Percentiles rank a stretch among this genome's conserved stretches.
phyloP scores from a whole-genome alignment of 2,888 invertebrate species.

The Anagyrus pseudococci region DNA sequence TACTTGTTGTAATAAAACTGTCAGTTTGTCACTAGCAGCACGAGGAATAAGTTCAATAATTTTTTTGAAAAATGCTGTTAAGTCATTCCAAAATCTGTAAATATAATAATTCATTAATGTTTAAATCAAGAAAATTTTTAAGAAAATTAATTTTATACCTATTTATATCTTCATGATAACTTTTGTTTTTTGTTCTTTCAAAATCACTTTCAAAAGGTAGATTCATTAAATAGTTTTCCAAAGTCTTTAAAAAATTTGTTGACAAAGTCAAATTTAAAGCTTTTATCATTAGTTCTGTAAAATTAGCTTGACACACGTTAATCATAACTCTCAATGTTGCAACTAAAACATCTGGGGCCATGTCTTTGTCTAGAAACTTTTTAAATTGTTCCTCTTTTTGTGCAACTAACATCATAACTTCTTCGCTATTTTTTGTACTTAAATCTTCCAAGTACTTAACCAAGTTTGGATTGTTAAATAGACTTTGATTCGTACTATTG shows the following conservation, averaged over 20 bases:
- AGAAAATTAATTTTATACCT: neutral
- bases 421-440: neutral
- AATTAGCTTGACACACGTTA: slow-evolving; percentile 11
- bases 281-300: neutral
- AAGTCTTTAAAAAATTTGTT: neutral
- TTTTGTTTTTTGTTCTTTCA: slow-evolving; percentile 5
- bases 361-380: neutral
- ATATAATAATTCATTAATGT: neutral
- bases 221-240: neutral
- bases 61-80: slow-evolving; percentile 13
- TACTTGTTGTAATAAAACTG: neutral
- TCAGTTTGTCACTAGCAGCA: slow-evolving; percentile 3
- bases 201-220: neutral
- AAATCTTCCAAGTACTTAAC: neutral
- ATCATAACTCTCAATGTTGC: slow-evolving; percentile 6
- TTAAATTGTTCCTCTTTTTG: neutral
- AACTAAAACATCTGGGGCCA: neutral
- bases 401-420: neutral
- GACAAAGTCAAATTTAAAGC: slow-evolving; percentile 1
- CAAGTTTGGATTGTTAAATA: too few relatives aligned
- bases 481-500: too few relatives aligned
- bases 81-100: slow-evolving; percentile 9
- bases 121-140: neutral
- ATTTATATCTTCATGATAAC: slow-evolving; percentile 1
- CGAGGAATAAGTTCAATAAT: slow-evolving; percentile 2